Conservation (phyloP, 1,140 invertebrate genomes). For the Leptinotarsa undecemlineata region DNA sequence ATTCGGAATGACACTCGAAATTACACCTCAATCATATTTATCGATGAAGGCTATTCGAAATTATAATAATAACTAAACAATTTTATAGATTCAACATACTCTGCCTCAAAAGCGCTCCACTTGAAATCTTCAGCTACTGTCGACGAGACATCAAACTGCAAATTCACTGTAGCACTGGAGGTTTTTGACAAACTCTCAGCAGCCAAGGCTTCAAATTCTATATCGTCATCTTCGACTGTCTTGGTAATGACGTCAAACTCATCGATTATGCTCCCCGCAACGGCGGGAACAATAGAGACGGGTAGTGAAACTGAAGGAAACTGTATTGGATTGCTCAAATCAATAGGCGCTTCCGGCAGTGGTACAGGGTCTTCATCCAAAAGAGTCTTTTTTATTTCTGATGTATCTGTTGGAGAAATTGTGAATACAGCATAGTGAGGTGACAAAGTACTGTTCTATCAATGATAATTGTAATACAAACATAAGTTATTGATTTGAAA, state of each 20-base stretch:
- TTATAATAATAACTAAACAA: no score
- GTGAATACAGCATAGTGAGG: no score
- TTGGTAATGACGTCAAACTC: constrained; percentile 29
- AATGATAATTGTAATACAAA: no score
- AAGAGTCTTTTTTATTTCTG: constrained; percentile 58
- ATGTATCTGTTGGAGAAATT: constrained; percentile 12
- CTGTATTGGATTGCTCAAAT: constrained; percentile 63
- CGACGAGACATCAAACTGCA: constrained; percentile 40
- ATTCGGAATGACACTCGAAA: no score
- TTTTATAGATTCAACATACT: constrained; percentile 24
- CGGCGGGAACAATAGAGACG: neutral
- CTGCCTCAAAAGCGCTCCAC: constrained; percentile 65
- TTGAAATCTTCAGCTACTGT: constrained; percentile 53
- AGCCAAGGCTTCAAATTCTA: constrained; percentile 76
- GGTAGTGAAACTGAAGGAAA: constrained; percentile 13
- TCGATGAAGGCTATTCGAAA: no score
- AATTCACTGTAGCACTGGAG: constrained; percentile 50
- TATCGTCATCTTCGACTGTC: constrained; percentile 62
- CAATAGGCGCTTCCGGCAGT: constrained; percentile 65
- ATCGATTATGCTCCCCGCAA: constrained; percentile 43
- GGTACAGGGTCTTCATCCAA: constrained; percentile 73
- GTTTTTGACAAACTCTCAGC: constrained; percentile 69
- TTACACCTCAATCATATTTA: no score
- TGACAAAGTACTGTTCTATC: no score
- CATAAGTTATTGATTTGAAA: no score